Conservation (phyloP, 2,888 invertebrate species). For the Teleogryllus oceanicus region DNA sequence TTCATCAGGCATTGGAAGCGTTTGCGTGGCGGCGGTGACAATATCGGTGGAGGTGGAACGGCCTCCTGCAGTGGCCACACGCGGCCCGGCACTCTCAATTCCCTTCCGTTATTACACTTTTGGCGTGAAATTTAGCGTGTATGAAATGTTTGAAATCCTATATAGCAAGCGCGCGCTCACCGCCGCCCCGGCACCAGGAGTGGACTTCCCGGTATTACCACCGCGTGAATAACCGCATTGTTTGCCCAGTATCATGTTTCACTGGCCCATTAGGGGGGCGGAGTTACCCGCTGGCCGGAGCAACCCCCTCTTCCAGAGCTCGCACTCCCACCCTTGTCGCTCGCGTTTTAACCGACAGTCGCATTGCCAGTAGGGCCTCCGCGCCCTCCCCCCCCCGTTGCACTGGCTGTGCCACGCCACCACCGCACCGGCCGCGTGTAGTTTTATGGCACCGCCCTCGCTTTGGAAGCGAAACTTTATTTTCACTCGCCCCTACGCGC, state of each 20-base stretch:
- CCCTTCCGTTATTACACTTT: slow-evolving; percentile 18
- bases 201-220: background rate
- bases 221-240: slow-evolving; percentile 7
- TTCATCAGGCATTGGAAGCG: too few relatives aligned
- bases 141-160: slow-evolving; percentile 9
- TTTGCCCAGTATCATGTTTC: slow-evolving; percentile 8
- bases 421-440: background rate
- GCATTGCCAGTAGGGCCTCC: background rate
- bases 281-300: background rate
- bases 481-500: background rate
- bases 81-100: background rate
- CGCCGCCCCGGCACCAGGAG: background rate
- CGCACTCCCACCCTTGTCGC: background rate
- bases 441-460: background rate
- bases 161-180: background rate
- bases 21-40: too few relatives aligned
- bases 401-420: background rate
- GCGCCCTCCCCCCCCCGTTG: background rate
- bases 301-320: too few relatives aligned
- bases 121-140: slow-evolving; percentile 18
- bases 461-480: background rate
- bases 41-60: too few relatives aligned
- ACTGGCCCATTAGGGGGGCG: background rate
- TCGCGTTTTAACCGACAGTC: background rate
- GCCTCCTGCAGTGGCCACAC: too few relatives aligned